These are phyloP conservation scores for Chymomyza procnemis DNA, from an alignment of 2,888 invertebrate species.

Conservation along the genomic window DNA sequence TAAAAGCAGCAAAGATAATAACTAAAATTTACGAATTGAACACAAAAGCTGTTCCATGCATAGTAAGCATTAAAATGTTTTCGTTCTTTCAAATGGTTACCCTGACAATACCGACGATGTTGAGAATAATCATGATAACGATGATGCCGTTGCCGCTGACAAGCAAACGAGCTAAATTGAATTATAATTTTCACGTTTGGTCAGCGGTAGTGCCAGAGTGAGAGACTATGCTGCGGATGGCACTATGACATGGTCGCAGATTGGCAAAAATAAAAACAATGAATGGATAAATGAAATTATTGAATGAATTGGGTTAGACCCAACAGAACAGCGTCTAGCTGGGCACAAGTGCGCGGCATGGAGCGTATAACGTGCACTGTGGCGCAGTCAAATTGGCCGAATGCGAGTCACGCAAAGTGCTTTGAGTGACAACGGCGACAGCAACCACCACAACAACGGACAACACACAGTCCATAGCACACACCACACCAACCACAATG, in stretches of 20 bases:
- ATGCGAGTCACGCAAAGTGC: constrained; percentile 58
- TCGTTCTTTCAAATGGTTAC: background rate
- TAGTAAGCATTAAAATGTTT: background rate
- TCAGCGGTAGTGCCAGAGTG: background rate
- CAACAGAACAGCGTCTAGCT: background rate
- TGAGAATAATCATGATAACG: too few relatives aligned
- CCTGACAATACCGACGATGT: background rate
- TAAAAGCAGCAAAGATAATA: too few relatives aligned
- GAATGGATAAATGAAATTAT: constrained; percentile 61
- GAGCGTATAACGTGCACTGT: too few relatives aligned
- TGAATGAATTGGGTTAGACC: constrained; percentile 60
- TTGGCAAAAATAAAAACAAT: constrained; percentile 49
- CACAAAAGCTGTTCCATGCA: too few relatives aligned
- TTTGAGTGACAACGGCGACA: constrained; percentile 34
- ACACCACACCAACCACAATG: too few relatives aligned
- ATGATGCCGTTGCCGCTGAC: background rate
- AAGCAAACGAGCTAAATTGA: background rate
- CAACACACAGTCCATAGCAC: too few relatives aligned
- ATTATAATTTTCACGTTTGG: constrained; percentile 5
- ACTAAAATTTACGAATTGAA: too few relatives aligned
- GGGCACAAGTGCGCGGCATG: background rate
- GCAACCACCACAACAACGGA: background rate
- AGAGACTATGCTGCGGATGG: background rate
- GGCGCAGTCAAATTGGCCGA: background rate
- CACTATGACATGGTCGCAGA: background rate